These are phyloP conservation scores for western clawed frog (Xenopus tropicalis) DNA, from an alignment of 2,113 vertebrate genomes.

Conservation along the genomic window DNA sequence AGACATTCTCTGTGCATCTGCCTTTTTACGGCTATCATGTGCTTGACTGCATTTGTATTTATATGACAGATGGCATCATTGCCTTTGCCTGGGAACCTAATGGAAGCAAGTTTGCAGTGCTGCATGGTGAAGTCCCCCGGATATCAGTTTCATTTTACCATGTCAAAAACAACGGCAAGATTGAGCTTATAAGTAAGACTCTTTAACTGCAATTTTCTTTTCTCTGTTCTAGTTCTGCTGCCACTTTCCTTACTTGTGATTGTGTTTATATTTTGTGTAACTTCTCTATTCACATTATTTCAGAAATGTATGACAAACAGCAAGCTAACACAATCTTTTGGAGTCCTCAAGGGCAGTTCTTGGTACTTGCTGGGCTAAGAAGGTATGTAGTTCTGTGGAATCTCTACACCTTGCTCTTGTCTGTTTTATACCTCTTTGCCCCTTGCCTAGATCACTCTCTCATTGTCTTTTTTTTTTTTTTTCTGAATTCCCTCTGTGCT, in stretches of 20 bases:
- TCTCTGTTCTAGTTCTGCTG: too few relatives aligned
- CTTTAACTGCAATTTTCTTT: neutral
- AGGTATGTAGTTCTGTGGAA: conserved; percentile 68
- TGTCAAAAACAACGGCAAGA: conserved; percentile 96
- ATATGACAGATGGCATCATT: conserved; percentile 83
- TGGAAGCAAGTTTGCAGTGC: conserved; percentile 94
- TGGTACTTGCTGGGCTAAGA: conserved; percentile 91
- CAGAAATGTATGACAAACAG: conserved; percentile 96
- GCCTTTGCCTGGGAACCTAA: conserved; percentile 98
- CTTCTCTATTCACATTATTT: conserved; percentile 19
- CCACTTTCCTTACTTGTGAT: neutral
- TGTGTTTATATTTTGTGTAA: neutral
- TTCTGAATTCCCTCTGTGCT: too few relatives aligned
- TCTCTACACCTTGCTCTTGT: neutral
- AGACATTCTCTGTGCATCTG: too few relatives aligned
- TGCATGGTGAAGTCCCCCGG: conserved; percentile 89
- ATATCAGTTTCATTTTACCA: conserved; percentile 95
- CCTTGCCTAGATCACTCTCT: too few relatives aligned
- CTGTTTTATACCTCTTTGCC: neutral
- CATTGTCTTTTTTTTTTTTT: too few relatives aligned
- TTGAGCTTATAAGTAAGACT: conserved; percentile 89
- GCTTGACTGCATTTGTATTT: too few relatives aligned
- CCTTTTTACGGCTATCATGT: too few relatives aligned
- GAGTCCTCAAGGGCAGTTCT: conserved; percentile 97
- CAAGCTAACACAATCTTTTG: conserved; percentile 99